Conservation (phyloP, 1,140 invertebrate genomes). For the Drosophila prosaltans region DNA sequence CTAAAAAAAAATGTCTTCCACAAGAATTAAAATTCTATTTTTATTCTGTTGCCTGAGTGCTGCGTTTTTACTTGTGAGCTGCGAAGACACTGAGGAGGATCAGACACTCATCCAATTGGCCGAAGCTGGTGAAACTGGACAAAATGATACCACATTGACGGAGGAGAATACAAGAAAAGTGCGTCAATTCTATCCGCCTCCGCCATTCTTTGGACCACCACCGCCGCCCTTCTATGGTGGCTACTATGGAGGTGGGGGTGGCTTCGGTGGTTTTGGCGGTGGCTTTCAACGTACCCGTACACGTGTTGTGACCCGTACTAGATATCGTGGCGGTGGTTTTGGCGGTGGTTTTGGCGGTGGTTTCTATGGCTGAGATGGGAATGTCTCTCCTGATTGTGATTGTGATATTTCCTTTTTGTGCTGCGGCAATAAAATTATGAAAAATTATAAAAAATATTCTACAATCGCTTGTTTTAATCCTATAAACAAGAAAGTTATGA, state of each 20-base stretch:
- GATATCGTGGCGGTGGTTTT: conserved; percentile 50
- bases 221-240: conserved; percentile 50
- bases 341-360: conserved; percentile 37
- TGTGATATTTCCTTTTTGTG: too few species aligned
- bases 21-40: conserved; percentile 23
- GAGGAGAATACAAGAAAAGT: conserved; percentile 59
- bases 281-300: conserved; percentile 69
- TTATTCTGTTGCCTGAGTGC: conserved; percentile 26
- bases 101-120: conserved; percentile 8
- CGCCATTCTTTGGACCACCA: conserved; percentile 63
- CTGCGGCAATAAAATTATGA: too few species aligned
- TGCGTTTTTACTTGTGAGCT: conserved; percentile 8
- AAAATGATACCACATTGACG: conserved; percentile 20
- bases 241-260: conserved; percentile 53
- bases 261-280: conserved; percentile 54
- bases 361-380: too few species aligned
- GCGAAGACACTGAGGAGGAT: conserved; percentile 10
- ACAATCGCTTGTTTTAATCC: too few species aligned
- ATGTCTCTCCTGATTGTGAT: too few species aligned
- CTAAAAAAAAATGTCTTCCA: conserved; percentile 48
- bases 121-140: conserved; percentile 42
- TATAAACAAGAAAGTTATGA: too few species aligned
- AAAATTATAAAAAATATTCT: too few species aligned
- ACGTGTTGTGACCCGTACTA: conserved; percentile 59
- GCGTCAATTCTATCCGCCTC: conserved; percentile 65